phyloP scores from a whole-genome alignment of 2,113 vertebrate species.

The Maccullochella peelii region DNA sequence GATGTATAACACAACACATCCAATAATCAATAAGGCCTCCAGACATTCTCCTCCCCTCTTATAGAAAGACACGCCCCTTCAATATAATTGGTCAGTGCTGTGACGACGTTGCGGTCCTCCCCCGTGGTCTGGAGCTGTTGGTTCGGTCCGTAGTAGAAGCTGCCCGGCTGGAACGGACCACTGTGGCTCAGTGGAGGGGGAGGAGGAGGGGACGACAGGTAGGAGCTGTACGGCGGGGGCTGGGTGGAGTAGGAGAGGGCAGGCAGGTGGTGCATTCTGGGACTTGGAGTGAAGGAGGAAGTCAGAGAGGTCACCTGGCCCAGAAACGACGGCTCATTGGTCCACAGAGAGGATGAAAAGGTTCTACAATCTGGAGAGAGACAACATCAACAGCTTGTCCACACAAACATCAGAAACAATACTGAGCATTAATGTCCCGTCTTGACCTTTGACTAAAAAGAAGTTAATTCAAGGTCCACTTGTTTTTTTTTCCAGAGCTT shows the following conservation, averaged over 20 bases:
- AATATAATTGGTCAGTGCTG: constrained; percentile 63
- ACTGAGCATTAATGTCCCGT: neutral
- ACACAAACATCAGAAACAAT: neutral
- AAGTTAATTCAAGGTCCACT: too few relatives aligned
- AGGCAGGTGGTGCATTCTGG: constrained; percentile 73
- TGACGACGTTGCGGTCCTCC: constrained; percentile 65
- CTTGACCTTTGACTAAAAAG: neutral
- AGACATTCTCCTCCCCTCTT: constrained; percentile 77
- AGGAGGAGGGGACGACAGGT: constrained; percentile 56
- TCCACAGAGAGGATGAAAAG: constrained; percentile 67
- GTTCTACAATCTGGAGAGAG: constrained; percentile 65
- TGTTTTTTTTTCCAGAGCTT: neutral
- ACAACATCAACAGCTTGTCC: neutral
- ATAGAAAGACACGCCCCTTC: constrained; percentile 71
- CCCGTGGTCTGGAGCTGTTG: constrained; percentile 51
- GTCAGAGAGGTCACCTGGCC: constrained; percentile 68
- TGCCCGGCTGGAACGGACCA: constrained; percentile 46
- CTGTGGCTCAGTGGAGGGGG: constrained; percentile 52
- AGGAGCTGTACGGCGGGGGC: constrained; percentile 56
- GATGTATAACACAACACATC: neutral
- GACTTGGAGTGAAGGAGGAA: constrained; percentile 57
- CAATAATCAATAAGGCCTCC: constrained; percentile 75
- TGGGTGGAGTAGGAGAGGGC: constrained; percentile 60
- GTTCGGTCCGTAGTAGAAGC: constrained; percentile 70
- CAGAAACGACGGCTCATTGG: constrained; percentile 62